Evolutionary conservation across 2,113 vertebrate genomes (phyloP).

Genomic region (Malurus alboscapulatus): DNA sequence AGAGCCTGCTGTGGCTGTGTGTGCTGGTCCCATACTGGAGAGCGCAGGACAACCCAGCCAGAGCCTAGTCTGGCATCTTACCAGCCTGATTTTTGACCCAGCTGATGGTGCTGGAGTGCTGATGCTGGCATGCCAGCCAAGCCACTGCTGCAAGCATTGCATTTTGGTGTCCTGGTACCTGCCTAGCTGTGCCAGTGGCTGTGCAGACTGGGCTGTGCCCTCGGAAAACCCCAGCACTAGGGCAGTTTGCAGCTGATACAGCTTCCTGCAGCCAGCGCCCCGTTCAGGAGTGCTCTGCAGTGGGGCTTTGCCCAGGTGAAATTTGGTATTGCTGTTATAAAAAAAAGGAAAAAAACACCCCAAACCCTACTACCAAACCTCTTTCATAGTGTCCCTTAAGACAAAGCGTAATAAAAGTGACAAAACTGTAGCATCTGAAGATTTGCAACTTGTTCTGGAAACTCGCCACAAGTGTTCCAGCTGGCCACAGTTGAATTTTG

Average conservation of each 20-base stretch:
- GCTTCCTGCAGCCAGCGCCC: neutral
- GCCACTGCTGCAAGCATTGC: neutral
- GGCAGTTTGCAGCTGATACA: neutral
- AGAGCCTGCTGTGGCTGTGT: neutral
- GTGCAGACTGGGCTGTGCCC: neutral
- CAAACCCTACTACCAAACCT: neutral
- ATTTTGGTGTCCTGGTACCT: neutral
- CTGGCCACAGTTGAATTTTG: neutral
- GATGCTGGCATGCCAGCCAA: neutral
- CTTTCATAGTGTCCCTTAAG: neutral
- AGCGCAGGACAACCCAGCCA: neutral
- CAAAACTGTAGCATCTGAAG: neutral
- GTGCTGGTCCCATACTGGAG: neutral
- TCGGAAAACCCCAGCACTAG: neutral
- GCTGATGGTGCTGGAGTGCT: neutral
- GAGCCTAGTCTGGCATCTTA: neutral
- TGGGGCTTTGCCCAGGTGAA: neutral
- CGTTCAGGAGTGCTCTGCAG: neutral
- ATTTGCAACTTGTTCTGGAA: neutral
- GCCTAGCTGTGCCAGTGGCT: neutral
- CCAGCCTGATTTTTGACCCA: neutral
- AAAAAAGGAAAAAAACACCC: neutral
- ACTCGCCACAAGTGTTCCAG: accelerated
- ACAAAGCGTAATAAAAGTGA: neutral
- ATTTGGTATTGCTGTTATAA: neutral